Base-by-base conservation (phyloP, 92 coral and sea anemone genomes). In the Actinostola sp. region DNA sequence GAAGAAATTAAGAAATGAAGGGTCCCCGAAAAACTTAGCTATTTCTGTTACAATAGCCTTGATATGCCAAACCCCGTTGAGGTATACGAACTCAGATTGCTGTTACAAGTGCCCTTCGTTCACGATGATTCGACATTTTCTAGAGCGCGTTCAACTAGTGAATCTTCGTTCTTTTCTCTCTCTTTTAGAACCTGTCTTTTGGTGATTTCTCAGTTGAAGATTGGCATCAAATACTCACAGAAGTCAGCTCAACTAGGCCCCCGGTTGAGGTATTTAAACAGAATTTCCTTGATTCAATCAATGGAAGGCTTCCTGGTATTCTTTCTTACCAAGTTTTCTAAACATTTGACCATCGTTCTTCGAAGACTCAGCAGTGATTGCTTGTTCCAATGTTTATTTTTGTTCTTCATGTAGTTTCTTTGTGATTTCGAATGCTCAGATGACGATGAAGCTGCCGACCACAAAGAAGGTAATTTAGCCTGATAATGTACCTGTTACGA, bases 151-250 rank as follows among this genome's bases (percentile, higher is more conserved):
- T 38, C 1, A 58, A 51, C n/a, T n/a, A n/a, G 14, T 67, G 36
- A 53, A 21, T 31, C 46, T 56, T 12, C 17, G 43, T 28, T 52
- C 15, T 52, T 64, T 50, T 61, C 56, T 38, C 15, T 74, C 67
- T 20, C n/a, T n/a, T 51, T 19, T 21, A 90, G 97, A 83, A 89
- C 50, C 66, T 90, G 78, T 42, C 72, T 48, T 90, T 90, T 68
- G 97, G 97, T 36, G 90, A 87, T 77, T 90, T 90, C 58, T 83
- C 97, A 29, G 74, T 88, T 27, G 90, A 83, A 45, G 97, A 90
- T 52, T 90, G 89, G 92, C 85, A 84, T 44, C 80, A 76, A 48
- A 82, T 82, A 61, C 78, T 90, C 46, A 75, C 62, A 48, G 79
- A 88, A 64, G 75, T 84, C 46, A 83, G 84, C 43, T 83, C 87